phyloP scores from a whole-genome alignment of 2,888 invertebrate genomes.

The Ypsolopha scabrella region DNA sequence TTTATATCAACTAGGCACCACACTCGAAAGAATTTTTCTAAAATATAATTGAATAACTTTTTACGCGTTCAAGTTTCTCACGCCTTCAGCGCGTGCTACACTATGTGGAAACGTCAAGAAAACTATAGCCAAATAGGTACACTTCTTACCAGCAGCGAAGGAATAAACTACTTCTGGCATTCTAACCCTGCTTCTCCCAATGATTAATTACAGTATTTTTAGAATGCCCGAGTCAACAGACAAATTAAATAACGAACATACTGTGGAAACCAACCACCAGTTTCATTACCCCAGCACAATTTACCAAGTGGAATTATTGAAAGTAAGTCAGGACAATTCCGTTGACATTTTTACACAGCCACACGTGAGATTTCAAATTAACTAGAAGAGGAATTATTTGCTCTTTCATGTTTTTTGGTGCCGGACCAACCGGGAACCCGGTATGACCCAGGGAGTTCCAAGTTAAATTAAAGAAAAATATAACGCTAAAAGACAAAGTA shows the following conservation, averaged over 20 bases:
- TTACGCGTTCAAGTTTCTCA: too few species aligned
- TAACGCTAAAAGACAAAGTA: too few species aligned
- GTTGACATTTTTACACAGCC: conserved; percentile 8
- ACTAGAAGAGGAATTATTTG: conserved; percentile 48
- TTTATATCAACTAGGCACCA: too few species aligned
- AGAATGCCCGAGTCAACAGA: conserved; percentile 19
- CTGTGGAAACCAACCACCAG: conserved; percentile 24
- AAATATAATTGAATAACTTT: too few species aligned
- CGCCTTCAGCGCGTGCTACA: too few species aligned
- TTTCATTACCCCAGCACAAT: conserved; percentile 19
- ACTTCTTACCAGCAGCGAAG: background rate
- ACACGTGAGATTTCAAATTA: conserved; percentile 30
- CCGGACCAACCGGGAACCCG: too few species aligned
- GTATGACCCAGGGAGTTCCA: too few species aligned
- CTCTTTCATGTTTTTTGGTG: conserved; percentile 15
- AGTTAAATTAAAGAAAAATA: too few species aligned
- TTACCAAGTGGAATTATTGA: conserved; percentile 29
- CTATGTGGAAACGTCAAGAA: too few species aligned
- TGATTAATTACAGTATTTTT: conserved; percentile 58
- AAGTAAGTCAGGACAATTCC: conserved; percentile 20
- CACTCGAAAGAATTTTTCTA: too few species aligned
- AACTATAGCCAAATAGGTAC: background rate
- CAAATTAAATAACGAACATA: conserved; percentile 33
- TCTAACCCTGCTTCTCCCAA: conserved; percentile 12
- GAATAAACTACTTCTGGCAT: background rate